These are phyloP conservation scores for Xiphophorus hellerii DNA, from an alignment of 2,113 vertebrate species.

Conservation along the genomic window DNA sequence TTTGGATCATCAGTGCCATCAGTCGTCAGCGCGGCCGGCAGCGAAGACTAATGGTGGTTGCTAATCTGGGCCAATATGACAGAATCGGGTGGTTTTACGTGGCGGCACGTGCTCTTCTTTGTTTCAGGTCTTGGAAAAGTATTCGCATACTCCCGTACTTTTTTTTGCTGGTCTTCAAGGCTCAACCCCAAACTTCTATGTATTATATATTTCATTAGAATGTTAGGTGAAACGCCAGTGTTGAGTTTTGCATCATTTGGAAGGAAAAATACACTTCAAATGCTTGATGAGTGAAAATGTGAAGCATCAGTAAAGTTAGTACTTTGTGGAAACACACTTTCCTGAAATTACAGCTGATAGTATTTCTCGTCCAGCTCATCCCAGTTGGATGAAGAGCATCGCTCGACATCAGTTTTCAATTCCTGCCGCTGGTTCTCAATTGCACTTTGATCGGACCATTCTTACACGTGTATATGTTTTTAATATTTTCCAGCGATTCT, in stretches of 20 bases:
- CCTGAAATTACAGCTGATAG: not conserved
- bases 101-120: not conserved
- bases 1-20: slow-evolving; percentile 43
- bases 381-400: too few species aligned
- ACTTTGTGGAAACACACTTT: not conserved
- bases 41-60: slow-evolving; percentile 33
- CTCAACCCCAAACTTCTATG: not conserved
- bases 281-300: not conserved
- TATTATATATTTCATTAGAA: not conserved
- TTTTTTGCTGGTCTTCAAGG: not conserved
- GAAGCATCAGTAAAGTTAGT: not conserved
- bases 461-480: too few species aligned
- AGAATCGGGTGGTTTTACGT: slow-evolving; percentile 33
- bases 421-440: too few species aligned
- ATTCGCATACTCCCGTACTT: not conserved
- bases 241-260: not conserved
- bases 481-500: too few species aligned
- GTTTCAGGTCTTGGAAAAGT: not conserved
- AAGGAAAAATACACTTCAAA: not conserved
- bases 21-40: slow-evolving; percentile 27
- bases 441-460: too few species aligned
- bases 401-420: too few species aligned
- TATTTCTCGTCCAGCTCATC: not conserved
- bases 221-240: not conserved
- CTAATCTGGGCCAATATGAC: slow-evolving; percentile 43